phyloP scores from a whole-genome alignment of 2,888 invertebrate species.

The Frankliniella fusca region DNA sequence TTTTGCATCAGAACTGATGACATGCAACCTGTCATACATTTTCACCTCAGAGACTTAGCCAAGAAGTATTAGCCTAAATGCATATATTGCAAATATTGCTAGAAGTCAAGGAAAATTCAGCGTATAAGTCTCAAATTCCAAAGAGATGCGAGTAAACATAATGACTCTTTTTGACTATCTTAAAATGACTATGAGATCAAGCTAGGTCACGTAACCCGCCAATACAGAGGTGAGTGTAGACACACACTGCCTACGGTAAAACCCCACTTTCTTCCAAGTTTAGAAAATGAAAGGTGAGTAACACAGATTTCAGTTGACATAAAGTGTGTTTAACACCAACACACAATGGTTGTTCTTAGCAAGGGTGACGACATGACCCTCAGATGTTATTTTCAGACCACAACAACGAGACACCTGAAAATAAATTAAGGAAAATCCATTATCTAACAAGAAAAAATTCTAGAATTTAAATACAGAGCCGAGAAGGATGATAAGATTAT shows the following conservation, averaged over 20 bases:
- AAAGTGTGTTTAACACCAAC: constrained; percentile 89
- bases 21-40: not conserved
- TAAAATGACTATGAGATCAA: constrained; percentile 14
- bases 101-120: constrained; percentile 4
- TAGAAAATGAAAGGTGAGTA: constrained; percentile 37
- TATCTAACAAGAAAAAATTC: not conserved
- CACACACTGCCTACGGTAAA: not conserved
- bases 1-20: not conserved
- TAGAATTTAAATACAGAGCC: constrained; percentile 28
- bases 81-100: constrained; percentile 1
- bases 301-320: constrained; percentile 66
- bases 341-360: constrained; percentile 99
- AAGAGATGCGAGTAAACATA: not conserved
- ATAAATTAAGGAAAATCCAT: not conserved
- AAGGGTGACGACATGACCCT: constrained; percentile 92
- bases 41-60: not conserved
- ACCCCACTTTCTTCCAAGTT: not conserved
- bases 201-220: not conserved
- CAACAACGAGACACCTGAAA: constrained; percentile 94
- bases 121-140: constrained; percentile 10
- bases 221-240: constrained; percentile 1
- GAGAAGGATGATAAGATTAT: constrained; percentile 16
- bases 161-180: constrained; percentile 24
- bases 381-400: constrained; percentile 93
- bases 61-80: not conserved